Conservation (phyloP, 2,888 invertebrate species). For the Papilio elwesi region DNA sequence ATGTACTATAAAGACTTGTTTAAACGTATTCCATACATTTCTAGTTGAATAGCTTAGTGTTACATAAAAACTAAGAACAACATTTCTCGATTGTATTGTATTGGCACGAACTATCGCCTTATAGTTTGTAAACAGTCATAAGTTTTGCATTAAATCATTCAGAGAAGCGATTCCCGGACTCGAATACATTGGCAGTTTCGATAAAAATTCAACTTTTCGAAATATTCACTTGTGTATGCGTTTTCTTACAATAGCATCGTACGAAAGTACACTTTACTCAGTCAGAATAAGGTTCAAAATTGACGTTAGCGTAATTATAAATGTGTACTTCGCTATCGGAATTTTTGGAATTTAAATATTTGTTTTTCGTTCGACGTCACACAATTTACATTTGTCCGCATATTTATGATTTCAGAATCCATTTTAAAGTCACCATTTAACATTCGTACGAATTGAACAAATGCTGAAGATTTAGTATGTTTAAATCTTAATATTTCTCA, state of each 20-base stretch:
- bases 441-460: no score
- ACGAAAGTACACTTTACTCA: not conserved
- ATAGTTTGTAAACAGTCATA: conserved; percentile 10
- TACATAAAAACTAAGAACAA: not conserved
- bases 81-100: conserved; percentile 12
- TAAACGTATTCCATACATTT: not conserved
- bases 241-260: not conserved
- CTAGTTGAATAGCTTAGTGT: not conserved
- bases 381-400: not conserved
- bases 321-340: not conserved
- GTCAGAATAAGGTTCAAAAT: not conserved
- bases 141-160: conserved; percentile 33
- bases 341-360: conserved; percentile 18
- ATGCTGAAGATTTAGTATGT: no score
- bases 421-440: conserved; percentile 2
- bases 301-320: not conserved
- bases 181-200: conserved; percentile 31
- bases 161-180: conserved; percentile 25
- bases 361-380: conserved; percentile 6
- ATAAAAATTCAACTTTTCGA: conserved; percentile 29
- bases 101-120: conserved; percentile 8
- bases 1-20: no score
- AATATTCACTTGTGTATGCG: conserved; percentile 14
- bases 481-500: no score
- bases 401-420: not conserved